phyloP scores from a whole-genome alignment of 1,140 invertebrate species.

The Asbolus verrucosus region DNA sequence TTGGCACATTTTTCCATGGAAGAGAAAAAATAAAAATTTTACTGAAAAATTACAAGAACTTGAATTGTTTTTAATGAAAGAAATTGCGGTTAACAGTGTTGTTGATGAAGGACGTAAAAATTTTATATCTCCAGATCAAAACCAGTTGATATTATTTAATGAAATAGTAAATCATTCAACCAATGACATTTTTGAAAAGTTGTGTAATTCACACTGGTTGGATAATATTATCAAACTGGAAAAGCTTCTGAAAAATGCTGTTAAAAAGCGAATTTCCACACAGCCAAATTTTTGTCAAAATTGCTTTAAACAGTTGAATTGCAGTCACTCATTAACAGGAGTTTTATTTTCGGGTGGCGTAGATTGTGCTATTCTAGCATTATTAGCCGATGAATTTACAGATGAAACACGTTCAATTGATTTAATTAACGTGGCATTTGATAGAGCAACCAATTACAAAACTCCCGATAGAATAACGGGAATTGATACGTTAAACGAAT shows the following conservation, averaged over 20 bases:
- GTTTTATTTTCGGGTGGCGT: slow-evolving; percentile 96
- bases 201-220: slow-evolving; percentile 63
- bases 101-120: slow-evolving; percentile 32
- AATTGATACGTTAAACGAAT: slow-evolving; percentile 77
- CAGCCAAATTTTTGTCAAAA: slow-evolving; percentile 76
- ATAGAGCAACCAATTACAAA: slow-evolving; percentile 69
- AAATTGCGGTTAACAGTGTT: slow-evolving; percentile 57
- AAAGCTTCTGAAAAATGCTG: slow-evolving; percentile 71
- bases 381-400: slow-evolving; percentile 81
- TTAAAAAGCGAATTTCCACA: slow-evolving; percentile 73
- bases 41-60: slow-evolving; percentile 62
- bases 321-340: slow-evolving; percentile 82
- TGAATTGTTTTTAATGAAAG: slow-evolving; percentile 61
- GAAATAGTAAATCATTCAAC: slow-evolving; percentile 63
- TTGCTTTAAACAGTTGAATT: slow-evolving; percentile 69
- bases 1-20: slow-evolving; percentile 66
- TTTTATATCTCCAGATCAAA: slow-evolving; percentile 45
- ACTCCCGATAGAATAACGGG: slow-evolving; percentile 89
- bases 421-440: slow-evolving; percentile 97
- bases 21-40: slow-evolving; percentile 60
- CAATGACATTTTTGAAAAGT: slow-evolving; percentile 63
- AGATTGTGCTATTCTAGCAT: slow-evolving; percentile 91
- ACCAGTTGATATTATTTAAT: slow-evolving; percentile 52
- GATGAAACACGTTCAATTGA: slow-evolving; percentile 82
- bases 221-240: slow-evolving; percentile 68